phyloP scores from a whole-genome alignment of 2,113 vertebrate genomes.

The Telmatochromis bifrenatus region DNA sequence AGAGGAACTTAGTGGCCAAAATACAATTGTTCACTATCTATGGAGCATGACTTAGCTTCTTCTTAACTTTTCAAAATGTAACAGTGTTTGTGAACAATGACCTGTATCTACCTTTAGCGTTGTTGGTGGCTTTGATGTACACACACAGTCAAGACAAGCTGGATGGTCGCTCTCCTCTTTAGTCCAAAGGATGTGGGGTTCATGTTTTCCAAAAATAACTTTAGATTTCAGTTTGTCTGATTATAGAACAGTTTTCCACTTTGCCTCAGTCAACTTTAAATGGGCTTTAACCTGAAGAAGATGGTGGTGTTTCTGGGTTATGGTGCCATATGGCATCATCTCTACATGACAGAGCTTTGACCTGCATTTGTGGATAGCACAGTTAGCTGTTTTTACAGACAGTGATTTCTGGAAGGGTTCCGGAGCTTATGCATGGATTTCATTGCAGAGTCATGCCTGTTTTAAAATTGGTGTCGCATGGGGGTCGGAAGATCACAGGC shows the following conservation, averaged over 20 bases:
- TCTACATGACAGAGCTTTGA: neutral
- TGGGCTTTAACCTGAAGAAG: neutral
- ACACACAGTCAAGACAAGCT: fast-evolving
- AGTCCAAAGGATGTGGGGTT: neutral
- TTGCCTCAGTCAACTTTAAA: neutral
- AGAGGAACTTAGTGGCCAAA: fast-evolving
- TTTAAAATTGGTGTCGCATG: too few species aligned
- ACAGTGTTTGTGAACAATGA: neutral
- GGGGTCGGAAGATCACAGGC: too few species aligned
- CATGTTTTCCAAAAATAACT: neutral
- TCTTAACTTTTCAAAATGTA: neutral
- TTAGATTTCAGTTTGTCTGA: neutral
- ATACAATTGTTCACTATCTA: neutral
- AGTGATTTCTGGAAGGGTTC: neutral
- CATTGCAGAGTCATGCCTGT: too few species aligned
- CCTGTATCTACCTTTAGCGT: neutral
- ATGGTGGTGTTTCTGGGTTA: neutral
- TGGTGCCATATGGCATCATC: neutral
- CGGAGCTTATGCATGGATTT: neutral
- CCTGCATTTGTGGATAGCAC: neutral
- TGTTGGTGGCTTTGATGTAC: neutral
- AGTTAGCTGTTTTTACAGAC: neutral
- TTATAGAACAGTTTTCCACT: neutral
- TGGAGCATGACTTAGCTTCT: neutral
- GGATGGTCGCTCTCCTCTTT: fast-evolving